Conservation (phyloP, 1,140 invertebrate genomes). For the Manduca sexta region DNA sequence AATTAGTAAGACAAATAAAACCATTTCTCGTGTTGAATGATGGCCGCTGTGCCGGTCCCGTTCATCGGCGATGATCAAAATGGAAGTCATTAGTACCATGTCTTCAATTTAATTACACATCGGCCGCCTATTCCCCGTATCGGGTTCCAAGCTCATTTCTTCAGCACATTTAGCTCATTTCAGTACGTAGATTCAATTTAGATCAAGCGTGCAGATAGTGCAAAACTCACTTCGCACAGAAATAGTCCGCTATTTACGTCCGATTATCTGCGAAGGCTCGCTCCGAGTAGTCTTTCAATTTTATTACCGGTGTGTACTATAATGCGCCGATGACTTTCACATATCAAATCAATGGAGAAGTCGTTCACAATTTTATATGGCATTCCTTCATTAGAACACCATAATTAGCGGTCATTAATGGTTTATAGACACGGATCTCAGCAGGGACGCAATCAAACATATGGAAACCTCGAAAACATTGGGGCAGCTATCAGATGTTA, state of each 20-base stretch:
- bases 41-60: no score
- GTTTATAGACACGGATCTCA: constrained; percentile 18
- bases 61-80: no score
- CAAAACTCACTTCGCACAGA: constrained; percentile 14
- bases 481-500: constrained; percentile 43
- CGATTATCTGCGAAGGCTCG: constrained; percentile 18
- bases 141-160: constrained; percentile 36
- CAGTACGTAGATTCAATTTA: constrained; percentile 54
- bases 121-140: constrained; percentile 24
- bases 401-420: constrained; percentile 26
- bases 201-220: constrained; percentile 39
- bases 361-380: constrained; percentile 10
- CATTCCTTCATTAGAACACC: constrained; percentile 15
- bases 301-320: constrained; percentile 9
- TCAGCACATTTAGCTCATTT: constrained; percentile 39
- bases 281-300: constrained; percentile 11
- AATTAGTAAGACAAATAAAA: no score
- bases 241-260: constrained; percentile 25
- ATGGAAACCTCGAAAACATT: constrained; percentile 27
- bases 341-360: constrained; percentile 4
- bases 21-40: no score
- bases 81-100: constrained; percentile 13
- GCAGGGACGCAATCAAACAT: constrained; percentile 31
- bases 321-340: constrained; percentile 6
- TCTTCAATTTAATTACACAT: constrained; percentile 48